Percentiles rank a stretch among this genome's conserved stretches.
These are phyloP conservation scores for Psylliodes chrysocephalus DNA, from an alignment of 2,888 invertebrate genomes.

Conservation along the genomic window DNA sequence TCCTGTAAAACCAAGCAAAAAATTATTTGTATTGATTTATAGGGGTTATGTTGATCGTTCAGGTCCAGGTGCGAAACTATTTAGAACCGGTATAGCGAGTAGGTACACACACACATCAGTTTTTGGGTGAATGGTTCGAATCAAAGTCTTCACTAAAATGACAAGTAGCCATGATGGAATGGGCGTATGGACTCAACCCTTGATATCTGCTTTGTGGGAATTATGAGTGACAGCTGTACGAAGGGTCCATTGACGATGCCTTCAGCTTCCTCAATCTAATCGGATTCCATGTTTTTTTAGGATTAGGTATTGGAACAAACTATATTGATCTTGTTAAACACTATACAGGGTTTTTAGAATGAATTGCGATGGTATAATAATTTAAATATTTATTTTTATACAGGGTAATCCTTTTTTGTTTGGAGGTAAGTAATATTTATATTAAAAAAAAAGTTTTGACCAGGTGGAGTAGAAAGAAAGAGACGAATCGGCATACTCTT, in stretches of 20 bases:
- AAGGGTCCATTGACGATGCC: slow-evolving; percentile 19
- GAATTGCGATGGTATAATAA: no score
- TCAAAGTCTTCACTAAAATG: slow-evolving; percentile 8
- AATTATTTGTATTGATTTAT: no score
- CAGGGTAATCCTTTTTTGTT: no score
- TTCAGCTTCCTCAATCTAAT: slow-evolving; percentile 15
- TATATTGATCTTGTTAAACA: not conserved
- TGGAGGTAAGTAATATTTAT: no score
- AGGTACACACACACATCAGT: not conserved
- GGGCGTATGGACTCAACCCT: slow-evolving; percentile 26
- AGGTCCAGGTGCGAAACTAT: not conserved
- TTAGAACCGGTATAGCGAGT: not conserved
- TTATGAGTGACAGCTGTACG: slow-evolving; percentile 28
- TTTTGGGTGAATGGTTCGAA: slow-evolving; percentile 5
- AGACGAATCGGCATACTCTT: no score
- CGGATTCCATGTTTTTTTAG: slow-evolving; percentile 10
- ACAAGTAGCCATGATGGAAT: slow-evolving; percentile 30
- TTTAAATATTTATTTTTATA: no score
- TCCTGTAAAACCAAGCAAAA: no score
- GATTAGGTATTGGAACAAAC: not conserved
- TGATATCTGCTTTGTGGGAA: slow-evolving; percentile 7
- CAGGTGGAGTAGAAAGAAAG: no score
- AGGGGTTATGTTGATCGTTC: no score
- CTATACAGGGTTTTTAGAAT: not conserved
- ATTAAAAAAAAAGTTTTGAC: no score